Evolutionary conservation across 2,888 invertebrate genomes (phyloP), one percentile per base, ranked within the genome.

Genomic region (Cremastinae sp.): DNA sequence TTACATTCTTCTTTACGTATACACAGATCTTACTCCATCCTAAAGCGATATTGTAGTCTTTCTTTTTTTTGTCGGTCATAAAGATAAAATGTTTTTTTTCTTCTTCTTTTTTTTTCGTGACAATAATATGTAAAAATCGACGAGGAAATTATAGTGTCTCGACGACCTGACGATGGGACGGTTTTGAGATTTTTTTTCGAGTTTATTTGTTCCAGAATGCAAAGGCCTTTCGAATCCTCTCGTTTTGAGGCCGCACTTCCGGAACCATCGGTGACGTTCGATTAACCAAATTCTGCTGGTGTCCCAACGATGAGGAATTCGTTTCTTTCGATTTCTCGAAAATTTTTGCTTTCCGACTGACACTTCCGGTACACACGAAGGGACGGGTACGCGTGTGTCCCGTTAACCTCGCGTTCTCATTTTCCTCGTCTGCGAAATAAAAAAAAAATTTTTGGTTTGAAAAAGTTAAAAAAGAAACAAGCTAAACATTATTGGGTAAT

Each of bases 121-220:
- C 18, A 10, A 51, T 51, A 36, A 5, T 38, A 49, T n/a, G n/a
- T n/a, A n/a, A n/a, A n/a, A n/a, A n/a, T 38, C 59, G 59, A 22
- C 54, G 16, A 9, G 5, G 20, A 5, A 28, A 28, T 12, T 51
- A 22, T 51, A 7, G 14, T 45, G 45, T 49, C 10, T 18, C 10
- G 4, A 16, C 20, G 18, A 20, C 10, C 0, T 49, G 14, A 16
- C 18, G 9, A 45, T n/a, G 58, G 9, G 10, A 16, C 18, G 14
- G n/a, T 47, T 14, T 49, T 47, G 61, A 62, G 61, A 62, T 62
- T 62, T 58, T 49, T 38, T 5, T 47, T 66, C 45, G 59, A 59
- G 9, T 59, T 73, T 41, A 87, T 69, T 89, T 88, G 64, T 91
- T 91, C 91, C 91, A 91, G 83, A 91, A 91, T 4, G 90, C 90